Evolutionary conservation across 2,797 vertebrate genomes (phyloP).

Genomic region (Micropoecilia bifurca): DNA sequence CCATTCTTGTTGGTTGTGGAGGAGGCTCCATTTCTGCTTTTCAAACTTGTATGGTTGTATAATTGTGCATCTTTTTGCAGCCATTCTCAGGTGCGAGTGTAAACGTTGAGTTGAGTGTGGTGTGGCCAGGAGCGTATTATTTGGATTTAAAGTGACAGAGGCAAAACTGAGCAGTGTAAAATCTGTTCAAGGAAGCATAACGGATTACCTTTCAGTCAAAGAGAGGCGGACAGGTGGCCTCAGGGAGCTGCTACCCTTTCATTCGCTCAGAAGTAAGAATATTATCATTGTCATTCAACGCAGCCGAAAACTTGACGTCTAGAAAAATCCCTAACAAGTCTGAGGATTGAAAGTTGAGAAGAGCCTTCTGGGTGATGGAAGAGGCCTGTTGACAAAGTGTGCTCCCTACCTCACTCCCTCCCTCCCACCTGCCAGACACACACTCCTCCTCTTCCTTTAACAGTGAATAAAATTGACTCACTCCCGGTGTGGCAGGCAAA

Average conservation of each 20-base stretch:
- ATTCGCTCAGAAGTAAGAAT: constrained; percentile 54
- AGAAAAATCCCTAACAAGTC: constrained; percentile 70
- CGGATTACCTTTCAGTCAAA: too few relatives aligned
- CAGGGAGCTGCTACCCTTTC: constrained; percentile 5
- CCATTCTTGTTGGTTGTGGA: too few relatives aligned
- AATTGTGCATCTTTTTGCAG: too few relatives aligned
- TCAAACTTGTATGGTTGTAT: too few relatives aligned
- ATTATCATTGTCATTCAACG: constrained; percentile 56
- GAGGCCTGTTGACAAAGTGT: constrained; percentile 51
- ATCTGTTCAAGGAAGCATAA: too few relatives aligned
- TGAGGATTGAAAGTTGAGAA: constrained; percentile 69
- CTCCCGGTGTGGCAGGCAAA: constrained; percentile 59
- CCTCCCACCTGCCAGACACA: constrained; percentile 56
- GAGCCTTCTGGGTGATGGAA: constrained; percentile 55
- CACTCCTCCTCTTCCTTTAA: constrained; percentile 66
- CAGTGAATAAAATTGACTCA: constrained; percentile 82
- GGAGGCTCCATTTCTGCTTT: too few relatives aligned
- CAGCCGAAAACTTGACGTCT: constrained; percentile 67
- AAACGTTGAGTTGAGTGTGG: too few relatives aligned
- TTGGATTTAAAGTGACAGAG: too few relatives aligned
- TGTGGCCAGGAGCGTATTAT: too few relatives aligned
- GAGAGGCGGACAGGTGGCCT: constrained; percentile 30
- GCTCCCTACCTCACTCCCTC: constrained; percentile 44
- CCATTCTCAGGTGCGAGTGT: too few relatives aligned
- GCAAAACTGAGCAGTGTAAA: too few relatives aligned